phyloP scores from a whole-genome alignment of 1,140 invertebrate genomes.

The Camponotus pennsylvanicus region DNA sequence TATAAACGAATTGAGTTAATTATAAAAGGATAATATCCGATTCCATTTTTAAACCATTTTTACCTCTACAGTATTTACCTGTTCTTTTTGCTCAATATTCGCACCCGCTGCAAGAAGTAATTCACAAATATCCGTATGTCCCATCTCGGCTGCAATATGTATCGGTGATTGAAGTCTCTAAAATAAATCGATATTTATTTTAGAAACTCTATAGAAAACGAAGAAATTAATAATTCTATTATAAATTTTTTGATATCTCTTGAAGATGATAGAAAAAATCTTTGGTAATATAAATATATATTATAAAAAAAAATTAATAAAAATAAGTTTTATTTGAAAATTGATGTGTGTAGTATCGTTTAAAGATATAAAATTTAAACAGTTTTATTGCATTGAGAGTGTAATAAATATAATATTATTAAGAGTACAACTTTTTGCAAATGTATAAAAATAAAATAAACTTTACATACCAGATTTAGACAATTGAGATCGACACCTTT shows the following conservation, averaged over 20 bases:
- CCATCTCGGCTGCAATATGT: conserved; percentile 90
- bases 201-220: background rate
- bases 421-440: background rate
- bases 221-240: conserved; percentile 12
- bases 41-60: background rate
- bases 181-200: conserved; percentile 52
- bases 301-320: background rate
- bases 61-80: conserved; percentile 83
- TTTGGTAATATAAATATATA: background rate
- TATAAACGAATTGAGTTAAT: conserved; percentile 40
- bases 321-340: background rate
- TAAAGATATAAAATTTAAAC: background rate
- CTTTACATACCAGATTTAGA: conserved; percentile 90
- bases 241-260: background rate
- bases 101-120: conserved; percentile 89
- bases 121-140: conserved; percentile 90
- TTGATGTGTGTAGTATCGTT: background rate
- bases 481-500: conserved; percentile 91
- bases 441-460: background rate
- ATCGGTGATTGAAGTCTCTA: conserved; percentile 90
- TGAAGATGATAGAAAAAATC: background rate
- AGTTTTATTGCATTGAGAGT: background rate
- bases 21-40: conserved; percentile 28
- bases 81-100: conserved; percentile 89
- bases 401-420: background rate